These are phyloP conservation scores for Anneissia japonica DNA, from an alignment of 35 echinoderm and acorn worm genomes.

Conservation along the genomic window DNA sequence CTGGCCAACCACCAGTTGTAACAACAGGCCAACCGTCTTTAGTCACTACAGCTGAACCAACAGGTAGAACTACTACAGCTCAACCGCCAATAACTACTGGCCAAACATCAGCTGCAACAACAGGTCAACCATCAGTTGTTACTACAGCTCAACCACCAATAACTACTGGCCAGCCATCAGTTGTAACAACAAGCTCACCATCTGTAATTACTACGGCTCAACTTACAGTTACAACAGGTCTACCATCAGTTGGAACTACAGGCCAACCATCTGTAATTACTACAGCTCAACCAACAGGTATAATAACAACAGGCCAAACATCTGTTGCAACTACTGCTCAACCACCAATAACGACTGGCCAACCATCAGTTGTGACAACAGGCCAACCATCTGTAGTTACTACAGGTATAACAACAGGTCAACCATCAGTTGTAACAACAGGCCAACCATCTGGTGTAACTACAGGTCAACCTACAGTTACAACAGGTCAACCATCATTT, in stretches of 20 bases:
- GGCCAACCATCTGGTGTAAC: background rate
- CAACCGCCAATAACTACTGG: background rate
- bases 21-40: background rate
- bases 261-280: background rate
- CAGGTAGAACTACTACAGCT: background rate
- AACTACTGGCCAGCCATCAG: background rate
- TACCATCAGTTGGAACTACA: background rate
- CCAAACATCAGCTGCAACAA: background rate
- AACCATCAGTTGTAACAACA: background rate
- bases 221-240: background rate
- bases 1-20: background rate
- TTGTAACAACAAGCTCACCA: background rate
- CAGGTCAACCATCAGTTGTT: background rate
- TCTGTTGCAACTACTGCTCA: background rate
- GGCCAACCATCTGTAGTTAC: background rate
- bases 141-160: background rate
- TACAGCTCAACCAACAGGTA: too few species aligned
- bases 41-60: background rate
- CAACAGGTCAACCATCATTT: background rate
- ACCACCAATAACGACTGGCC: background rate
- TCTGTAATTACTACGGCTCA: background rate
- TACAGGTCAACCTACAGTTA: background rate
- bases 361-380: background rate
- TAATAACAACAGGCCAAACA: background rate
- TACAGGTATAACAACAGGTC: background rate